These are phyloP conservation scores for Sebastes taczanowskii DNA, from an alignment of 2,797 vertebrate genomes.

Conservation along the genomic window DNA sequence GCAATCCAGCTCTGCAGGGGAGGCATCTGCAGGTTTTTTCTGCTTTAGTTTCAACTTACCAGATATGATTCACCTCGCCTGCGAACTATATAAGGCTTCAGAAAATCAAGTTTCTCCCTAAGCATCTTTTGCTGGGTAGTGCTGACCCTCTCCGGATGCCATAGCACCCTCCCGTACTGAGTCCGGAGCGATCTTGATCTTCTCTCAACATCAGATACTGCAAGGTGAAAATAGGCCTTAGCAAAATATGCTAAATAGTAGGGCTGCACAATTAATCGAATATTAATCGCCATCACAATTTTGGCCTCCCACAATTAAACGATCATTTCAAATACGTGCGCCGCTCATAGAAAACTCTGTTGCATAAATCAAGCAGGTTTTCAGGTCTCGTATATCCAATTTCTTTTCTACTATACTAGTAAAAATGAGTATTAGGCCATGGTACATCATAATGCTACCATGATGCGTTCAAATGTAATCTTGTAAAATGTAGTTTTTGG, in stretches of 20 bases:
- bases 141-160: slow-evolving; percentile 36
- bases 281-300: no score
- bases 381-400: no score
- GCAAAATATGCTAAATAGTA: not conserved
- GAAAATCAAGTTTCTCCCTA: slow-evolving; percentile 45
- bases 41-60: not conserved
- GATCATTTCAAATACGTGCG: no score
- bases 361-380: no score
- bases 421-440: no score
- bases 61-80: slow-evolving; percentile 17
- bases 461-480: no score
- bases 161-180: slow-evolving; percentile 38
- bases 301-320: no score
- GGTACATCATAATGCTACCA: no score
- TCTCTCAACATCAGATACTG: slow-evolving; percentile 50
- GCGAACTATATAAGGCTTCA: slow-evolving; percentile 43
- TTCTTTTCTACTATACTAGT: no score
- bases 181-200: slow-evolving; percentile 44
- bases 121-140: slow-evolving; percentile 49
- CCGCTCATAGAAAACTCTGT: no score
- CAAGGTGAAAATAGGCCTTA: not conserved
- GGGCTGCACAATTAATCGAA: no score
- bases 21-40: not conserved
- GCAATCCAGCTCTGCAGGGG: not conserved
- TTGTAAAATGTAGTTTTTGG: no score